Conservation (phyloP, 2,888 invertebrate genomes). For the Anorthoa munda region DNA sequence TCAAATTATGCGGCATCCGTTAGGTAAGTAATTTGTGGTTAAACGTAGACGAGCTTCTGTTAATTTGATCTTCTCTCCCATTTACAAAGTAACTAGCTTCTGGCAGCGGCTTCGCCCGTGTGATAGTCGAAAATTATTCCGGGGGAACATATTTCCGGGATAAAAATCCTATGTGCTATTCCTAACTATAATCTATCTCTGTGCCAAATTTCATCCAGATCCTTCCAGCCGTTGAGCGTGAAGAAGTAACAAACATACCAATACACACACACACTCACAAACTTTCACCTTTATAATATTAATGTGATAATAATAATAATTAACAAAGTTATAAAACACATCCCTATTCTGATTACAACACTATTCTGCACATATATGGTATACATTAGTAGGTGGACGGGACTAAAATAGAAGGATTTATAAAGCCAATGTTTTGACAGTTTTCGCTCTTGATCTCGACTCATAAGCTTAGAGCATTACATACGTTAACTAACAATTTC, state of each 20-base stretch:
- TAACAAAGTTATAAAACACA: conserved; percentile 5
- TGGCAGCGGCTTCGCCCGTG: no score
- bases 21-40: conserved; percentile 51
- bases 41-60: conserved; percentile 8
- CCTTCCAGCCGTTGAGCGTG: no score
- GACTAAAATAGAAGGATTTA: conserved; percentile 31
- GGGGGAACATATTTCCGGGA: no score
- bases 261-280: no score
- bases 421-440: conserved; percentile 11
- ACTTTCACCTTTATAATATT: no score
- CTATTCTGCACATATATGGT: not conserved
- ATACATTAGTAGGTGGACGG: conserved; percentile 1
- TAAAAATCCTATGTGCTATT: no score
- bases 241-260: no score
- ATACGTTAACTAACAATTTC: not conserved
- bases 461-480: not conserved
- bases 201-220: no score
- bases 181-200: no score
- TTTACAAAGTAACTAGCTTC: not conserved
- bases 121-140: no score
- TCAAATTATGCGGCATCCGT: conserved; percentile 31
- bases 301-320: not conserved
- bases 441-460: not conserved
- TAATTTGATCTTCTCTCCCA: conserved; percentile 30
- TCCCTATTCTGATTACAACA: conserved; percentile 19